Conservation (phyloP, 2,797 vertebrate genomes). For the Falco novaeseelandiae region DNA sequence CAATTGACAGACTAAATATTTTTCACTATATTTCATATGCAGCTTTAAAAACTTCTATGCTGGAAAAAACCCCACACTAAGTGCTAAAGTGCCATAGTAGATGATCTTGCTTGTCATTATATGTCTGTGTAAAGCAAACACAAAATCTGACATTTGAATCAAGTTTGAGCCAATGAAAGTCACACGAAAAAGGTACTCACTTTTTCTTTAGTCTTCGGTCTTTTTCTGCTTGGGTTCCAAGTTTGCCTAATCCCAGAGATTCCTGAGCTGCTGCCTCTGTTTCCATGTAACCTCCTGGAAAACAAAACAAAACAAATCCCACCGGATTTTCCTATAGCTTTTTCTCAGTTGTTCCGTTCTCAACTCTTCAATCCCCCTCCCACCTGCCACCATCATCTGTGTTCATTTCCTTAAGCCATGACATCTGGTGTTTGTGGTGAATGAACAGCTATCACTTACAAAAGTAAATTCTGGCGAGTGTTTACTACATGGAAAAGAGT, state of each 20-base stretch:
- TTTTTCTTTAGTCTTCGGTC: conserved; percentile 98
- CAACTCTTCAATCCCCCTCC: neutral
- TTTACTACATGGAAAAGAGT: neutral
- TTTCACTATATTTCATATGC: neutral
- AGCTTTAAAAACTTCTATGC: neutral
- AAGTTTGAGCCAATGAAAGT: neutral
- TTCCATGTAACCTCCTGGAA: conserved; percentile 89
- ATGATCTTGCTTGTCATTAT: neutral
- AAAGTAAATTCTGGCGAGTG: neutral
- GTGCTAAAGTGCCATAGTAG: neutral
- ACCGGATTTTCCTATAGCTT: neutral
- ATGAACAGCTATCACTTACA: neutral
- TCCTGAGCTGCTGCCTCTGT: conserved; percentile 90
- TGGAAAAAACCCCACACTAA: neutral
- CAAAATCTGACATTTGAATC: neutral
- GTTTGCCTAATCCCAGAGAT: conserved; percentile 88
- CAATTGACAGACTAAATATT: neutral
- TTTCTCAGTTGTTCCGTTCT: neutral
- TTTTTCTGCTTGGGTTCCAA: conserved; percentile 98
- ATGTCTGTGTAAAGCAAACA: neutral
- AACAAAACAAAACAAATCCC: neutral
- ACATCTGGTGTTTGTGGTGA: neutral
- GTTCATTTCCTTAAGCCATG: neutral
- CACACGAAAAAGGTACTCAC: conserved; percentile 79
- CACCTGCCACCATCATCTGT: neutral